Percentiles rank a stretch among this genome's conserved stretches.
Evolutionary conservation across 2,888 invertebrate genomes (phyloP).

Genomic region (Thecophora atra): DNA sequence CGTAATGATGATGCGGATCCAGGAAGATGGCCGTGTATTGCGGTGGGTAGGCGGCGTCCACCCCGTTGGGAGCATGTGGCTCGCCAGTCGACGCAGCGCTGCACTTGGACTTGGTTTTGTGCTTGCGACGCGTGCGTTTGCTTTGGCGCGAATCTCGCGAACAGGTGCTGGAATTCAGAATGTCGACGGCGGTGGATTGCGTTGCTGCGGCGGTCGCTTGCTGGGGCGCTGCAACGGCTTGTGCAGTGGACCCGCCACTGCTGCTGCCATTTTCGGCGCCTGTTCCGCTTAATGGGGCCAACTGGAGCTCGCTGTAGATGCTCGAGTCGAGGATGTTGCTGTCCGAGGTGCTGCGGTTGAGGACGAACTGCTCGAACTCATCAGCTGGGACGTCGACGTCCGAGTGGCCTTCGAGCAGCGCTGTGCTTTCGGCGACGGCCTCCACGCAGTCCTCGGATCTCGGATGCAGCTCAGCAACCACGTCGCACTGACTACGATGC

Average conservation of each 20-base stretch:
- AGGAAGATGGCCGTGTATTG: slow-evolving; percentile 63
- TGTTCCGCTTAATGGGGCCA: slow-evolving; percentile 46
- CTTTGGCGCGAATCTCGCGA: slow-evolving; percentile 56
- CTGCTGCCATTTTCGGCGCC: slow-evolving; percentile 8
- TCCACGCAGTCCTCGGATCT: slow-evolving; percentile 46
- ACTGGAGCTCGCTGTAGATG: slow-evolving; percentile 58
- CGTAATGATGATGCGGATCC: slow-evolving; percentile 51
- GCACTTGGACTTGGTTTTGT: slow-evolving; percentile 53
- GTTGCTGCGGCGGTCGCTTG: slow-evolving; percentile 18
- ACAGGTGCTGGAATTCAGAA: slow-evolving; percentile 55
- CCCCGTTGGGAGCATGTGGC: slow-evolving; percentile 35
- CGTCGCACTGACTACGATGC: slow-evolving; percentile 49
- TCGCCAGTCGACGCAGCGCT: slow-evolving; percentile 37
- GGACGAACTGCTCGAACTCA: slow-evolving; percentile 57
- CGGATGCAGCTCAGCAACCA: slow-evolving; percentile 29
- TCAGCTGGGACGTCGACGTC: slow-evolving; percentile 41
- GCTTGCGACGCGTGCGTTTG: slow-evolving; percentile 58
- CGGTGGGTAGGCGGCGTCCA: slow-evolving; percentile 56
- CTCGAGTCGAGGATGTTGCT: slow-evolving; percentile 61
- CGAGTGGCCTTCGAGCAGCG: slow-evolving; percentile 48
- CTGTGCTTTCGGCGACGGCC: slow-evolving; percentile 51
- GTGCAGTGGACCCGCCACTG: slow-evolving; percentile 42
- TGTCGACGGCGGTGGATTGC: slow-evolving; percentile 40
- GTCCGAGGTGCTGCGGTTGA: slow-evolving; percentile 60
- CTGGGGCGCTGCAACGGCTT: slow-evolving; percentile 11